Evolutionary conservation across 2,888 invertebrate genomes (phyloP).

Genomic region (Acanthosepion lycidas): DNA sequence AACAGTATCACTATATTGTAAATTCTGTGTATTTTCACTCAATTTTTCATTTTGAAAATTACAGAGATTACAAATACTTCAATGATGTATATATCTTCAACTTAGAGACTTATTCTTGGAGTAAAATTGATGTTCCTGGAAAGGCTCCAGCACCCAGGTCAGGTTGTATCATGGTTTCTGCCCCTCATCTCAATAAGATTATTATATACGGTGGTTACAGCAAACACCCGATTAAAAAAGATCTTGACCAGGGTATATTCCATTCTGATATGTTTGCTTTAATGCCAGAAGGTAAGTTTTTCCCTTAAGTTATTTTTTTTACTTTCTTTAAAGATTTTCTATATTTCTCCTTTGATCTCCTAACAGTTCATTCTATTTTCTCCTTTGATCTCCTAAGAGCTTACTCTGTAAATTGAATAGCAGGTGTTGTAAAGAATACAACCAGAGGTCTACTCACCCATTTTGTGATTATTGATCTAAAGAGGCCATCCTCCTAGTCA

Average conservation of each 20-base stretch:
- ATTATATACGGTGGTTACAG: slow-evolving; percentile 86
- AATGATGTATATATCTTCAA: slow-evolving; percentile 90
- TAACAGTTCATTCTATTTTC: background rate
- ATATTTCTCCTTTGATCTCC: background rate
- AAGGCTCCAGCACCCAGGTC: slow-evolving; percentile 83
- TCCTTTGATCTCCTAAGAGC: too few relatives aligned
- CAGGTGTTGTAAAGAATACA: too few relatives aligned
- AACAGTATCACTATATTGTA: too few relatives aligned
- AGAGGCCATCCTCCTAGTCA: too few relatives aligned
- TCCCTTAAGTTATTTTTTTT: background rate
- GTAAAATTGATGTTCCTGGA: slow-evolving; percentile 79
- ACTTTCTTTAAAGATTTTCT: background rate
- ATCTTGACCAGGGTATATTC: slow-evolving; percentile 83
- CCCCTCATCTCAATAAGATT: slow-evolving; percentile 77
- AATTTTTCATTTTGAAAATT: slow-evolving; percentile 42
- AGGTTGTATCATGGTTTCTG: slow-evolving; percentile 84
- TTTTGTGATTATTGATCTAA: too few relatives aligned
- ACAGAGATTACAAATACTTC: slow-evolving; percentile 87
- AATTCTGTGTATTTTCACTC: too few relatives aligned
- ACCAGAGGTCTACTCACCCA: too few relatives aligned
- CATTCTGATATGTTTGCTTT: slow-evolving; percentile 82
- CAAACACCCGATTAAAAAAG: slow-evolving; percentile 83
- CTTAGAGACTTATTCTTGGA: slow-evolving; percentile 86
- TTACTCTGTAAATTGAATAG: too few relatives aligned
- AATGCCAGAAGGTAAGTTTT: slow-evolving; percentile 64